Evolutionary conservation across 2,113 vertebrate genomes (phyloP).

Genomic region (Indicator indicator): DNA sequence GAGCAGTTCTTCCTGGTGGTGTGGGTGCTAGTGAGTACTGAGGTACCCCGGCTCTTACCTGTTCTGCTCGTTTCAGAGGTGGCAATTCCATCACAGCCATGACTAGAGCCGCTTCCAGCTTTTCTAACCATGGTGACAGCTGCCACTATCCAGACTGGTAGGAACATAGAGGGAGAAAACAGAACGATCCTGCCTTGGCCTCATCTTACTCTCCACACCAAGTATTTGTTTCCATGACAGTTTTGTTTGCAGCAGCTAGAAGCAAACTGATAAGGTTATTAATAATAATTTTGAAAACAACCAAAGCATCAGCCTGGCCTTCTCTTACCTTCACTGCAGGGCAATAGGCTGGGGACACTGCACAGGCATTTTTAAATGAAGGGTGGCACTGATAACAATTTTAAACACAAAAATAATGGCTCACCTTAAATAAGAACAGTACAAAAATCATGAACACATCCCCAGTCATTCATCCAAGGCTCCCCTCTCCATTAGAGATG

Average conservation of each 20-base stretch:
- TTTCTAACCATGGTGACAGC: background rate
- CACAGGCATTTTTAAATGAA: constrained; percentile 24
- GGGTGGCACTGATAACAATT: background rate
- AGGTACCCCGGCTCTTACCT: background rate
- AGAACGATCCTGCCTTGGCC: background rate
- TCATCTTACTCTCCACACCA: background rate
- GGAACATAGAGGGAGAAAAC: background rate
- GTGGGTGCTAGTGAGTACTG: rapidly evolving
- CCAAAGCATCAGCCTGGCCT: background rate
- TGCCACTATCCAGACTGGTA: background rate
- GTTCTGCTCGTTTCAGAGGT: background rate
- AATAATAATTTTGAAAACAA: background rate
- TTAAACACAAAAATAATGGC: background rate
- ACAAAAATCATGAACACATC: constrained; percentile 62
- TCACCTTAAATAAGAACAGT: constrained; percentile 40
- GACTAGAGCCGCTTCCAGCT: background rate
- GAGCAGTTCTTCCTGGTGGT: background rate
- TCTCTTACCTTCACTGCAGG: constrained; percentile 30
- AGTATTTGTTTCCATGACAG: background rate
- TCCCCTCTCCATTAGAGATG: constrained; percentile 11
- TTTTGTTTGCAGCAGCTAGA: background rate
- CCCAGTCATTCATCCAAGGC: constrained; percentile 47
- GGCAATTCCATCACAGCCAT: background rate
- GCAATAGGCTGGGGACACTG: constrained; percentile 16
- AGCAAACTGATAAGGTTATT: background rate